Evolutionary conservation across 2,888 invertebrate species (phyloP).

Genomic region (Zhengitettix transpicula): DNA sequence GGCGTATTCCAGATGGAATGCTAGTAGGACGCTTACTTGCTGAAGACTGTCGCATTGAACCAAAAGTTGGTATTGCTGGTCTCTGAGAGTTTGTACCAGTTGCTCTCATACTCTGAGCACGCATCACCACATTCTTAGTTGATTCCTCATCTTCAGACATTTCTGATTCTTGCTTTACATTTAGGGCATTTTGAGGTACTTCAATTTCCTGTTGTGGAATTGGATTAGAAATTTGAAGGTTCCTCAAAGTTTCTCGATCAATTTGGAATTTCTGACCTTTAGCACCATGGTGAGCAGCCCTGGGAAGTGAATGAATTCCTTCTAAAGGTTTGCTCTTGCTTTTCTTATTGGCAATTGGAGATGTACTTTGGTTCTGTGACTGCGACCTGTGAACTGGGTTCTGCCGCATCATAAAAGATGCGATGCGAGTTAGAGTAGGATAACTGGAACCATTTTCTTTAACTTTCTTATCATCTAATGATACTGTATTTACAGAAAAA

Average conservation of each 20-base stretch:
- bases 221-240: constrained; percentile 67
- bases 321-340: constrained; percentile 36
- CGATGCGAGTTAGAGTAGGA: constrained; percentile 49
- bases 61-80: constrained; percentile 56
- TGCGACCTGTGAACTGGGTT: constrained; percentile 27
- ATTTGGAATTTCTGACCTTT: constrained; percentile 42
- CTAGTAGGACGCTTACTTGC: constrained; percentile 54
- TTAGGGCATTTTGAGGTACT: constrained; percentile 37
- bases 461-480: constrained; percentile 26
- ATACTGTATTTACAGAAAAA: constrained; percentile 1
- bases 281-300: constrained; percentile 36
- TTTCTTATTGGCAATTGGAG: constrained; percentile 4
- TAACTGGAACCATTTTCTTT: constrained; percentile 31
- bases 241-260: constrained; percentile 54
- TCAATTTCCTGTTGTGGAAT: constrained; percentile 55
- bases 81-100: constrained; percentile 29
- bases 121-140: constrained; percentile 44
- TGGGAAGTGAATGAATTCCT: constrained; percentile 38
- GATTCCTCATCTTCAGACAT: constrained; percentile 34
- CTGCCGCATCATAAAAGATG: constrained; percentile 41
- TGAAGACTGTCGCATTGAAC: constrained; percentile 62
- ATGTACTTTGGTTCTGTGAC: constrained; percentile 32
- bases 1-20: constrained; percentile 46
- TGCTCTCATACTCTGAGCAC: constrained; percentile 70
- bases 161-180: constrained; percentile 36